A percentile compares a stretch with the other conserved stretches of the same genome.
Conservation (phyloP, 37 sponge, comb jelly and placozoan genomes). For the Spongia lamella region DNA sequence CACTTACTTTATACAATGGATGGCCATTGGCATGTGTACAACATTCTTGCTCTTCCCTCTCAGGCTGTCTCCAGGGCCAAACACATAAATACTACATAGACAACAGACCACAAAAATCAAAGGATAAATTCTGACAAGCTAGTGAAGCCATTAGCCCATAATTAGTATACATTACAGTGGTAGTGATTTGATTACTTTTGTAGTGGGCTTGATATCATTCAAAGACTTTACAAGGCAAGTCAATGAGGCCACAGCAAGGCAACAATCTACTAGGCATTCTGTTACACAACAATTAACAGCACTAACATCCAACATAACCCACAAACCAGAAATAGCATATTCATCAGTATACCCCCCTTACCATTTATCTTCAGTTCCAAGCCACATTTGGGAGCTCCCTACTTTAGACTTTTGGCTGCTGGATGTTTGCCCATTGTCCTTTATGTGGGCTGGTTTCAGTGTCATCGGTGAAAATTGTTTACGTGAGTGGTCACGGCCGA, state of each 20-base stretch:
- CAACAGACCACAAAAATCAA: neutral
- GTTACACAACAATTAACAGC: no score
- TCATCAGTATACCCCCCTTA: neutral
- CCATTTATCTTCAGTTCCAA: slow-evolving; percentile 55
- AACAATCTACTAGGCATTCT: no score
- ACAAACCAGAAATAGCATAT: no score
- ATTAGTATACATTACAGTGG: neutral
- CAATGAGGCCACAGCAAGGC: no score
- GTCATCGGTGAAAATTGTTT: slow-evolving; percentile 43
- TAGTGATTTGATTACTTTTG: neutral
- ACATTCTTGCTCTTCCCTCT: slow-evolving; percentile 37
- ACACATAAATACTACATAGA: slow-evolving; percentile 8
- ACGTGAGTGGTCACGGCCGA: no score
- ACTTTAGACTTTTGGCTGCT: no score
- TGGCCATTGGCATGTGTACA: slow-evolving; percentile 23
- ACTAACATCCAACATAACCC: no score
- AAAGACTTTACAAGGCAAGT: no score
- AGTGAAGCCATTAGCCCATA: no score
- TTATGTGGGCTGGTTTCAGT: slow-evolving; percentile 11
- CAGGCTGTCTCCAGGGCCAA: slow-evolving; percentile 45
- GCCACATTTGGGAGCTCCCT: slow-evolving; percentile 44
- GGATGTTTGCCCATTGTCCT: neutral
- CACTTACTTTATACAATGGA: slow-evolving; percentile 49
- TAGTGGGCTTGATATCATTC: neutral
- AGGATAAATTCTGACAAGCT: neutral